Base-by-base conservation (phyloP, 2,888 invertebrate genomes). In the Calameuta filiformis region DNA sequence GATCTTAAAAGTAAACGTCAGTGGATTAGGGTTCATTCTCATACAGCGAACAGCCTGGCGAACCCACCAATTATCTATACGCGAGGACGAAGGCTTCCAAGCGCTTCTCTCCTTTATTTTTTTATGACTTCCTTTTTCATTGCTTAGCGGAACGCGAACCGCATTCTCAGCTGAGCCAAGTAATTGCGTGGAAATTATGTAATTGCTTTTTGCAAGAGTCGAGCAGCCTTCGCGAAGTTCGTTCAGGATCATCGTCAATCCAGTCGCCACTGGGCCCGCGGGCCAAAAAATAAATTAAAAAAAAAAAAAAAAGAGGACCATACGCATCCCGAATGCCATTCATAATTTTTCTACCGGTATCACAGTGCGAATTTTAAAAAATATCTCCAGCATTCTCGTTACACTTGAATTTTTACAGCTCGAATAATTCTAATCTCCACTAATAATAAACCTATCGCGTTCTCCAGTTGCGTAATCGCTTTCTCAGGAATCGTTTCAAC, bases 161-260 rank as follows among this genome's bases (percentile, higher is more conserved):
- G 31, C 71, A 71, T 71, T 71, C 71, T 33, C 71, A 33, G 71
- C 71, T 33, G 71, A 35, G 75, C 56, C 23, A 31, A 75, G 75
- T 78, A 78, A 78, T 78, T 78, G 73, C 71, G 30, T 68, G 56
- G 68, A 34, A 78, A 78, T 78, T 78, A 78, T 78, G 34, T 75
- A 75, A 78, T 75, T 78, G 69, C 68, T 73, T 73, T 34, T 40
- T 34, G 68, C 68, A 23, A 37, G 73, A 35, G 73, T 75, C 31
- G n/a, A 35, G 35, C 33, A 74, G 35, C 35, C 37, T 73, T n/a
- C 56, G 71, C 12, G 31, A 71, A 56, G 9, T 56, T 23, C 40
- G 15, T 56, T 56, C 23, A 56, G 9, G 40, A 56, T 56, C 12
- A 12, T 37, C 37, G 37, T 37, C 40, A 23, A 40, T 4, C 15